A percentile compares a stretch with the other conserved stretches of the same genome.
Evolutionary conservation across 35 echinoderm and acorn worm species (phyloP).

Genomic region (Stichopus chloronotus): DNA sequence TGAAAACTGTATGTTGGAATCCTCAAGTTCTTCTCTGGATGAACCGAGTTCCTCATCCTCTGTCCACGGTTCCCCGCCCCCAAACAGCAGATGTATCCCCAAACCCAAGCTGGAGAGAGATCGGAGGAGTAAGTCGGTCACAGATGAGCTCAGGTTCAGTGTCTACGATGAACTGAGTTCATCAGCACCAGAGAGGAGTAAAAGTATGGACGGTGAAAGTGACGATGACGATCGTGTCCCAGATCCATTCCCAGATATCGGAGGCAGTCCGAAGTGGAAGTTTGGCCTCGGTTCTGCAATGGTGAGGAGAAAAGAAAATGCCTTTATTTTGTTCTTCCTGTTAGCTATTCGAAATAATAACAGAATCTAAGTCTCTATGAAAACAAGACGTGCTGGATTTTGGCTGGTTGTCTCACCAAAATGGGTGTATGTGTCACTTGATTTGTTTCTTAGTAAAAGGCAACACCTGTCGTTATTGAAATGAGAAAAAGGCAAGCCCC

Average conservation of each 20-base stretch:
- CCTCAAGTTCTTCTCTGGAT: constrained; percentile 50
- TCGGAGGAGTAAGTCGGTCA: constrained; percentile 80
- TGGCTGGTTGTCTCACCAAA: background rate
- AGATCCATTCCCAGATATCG: constrained; percentile 85
- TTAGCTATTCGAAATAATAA: background rate
- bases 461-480: no score
- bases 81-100: constrained; percentile 64
- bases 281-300: constrained; percentile 71
- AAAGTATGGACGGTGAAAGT: constrained; percentile 49
- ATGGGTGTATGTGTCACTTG: no score
- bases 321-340: background rate
- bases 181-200: constrained; percentile 74
- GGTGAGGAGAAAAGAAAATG: constrained; percentile 50
- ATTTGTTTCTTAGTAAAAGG: no score
- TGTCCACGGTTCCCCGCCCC: constrained; percentile 42
- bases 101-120: constrained; percentile 74
- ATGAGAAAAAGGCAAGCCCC: no score
- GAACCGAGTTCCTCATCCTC: constrained; percentile 44
- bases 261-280: constrained; percentile 74
- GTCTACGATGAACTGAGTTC: constrained; percentile 59
- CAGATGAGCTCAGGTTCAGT: constrained; percentile 60
- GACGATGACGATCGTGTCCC: constrained; percentile 75
- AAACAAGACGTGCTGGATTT: background rate
- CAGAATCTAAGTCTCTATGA: background rate
- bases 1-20: constrained; percentile 51